These are phyloP conservation scores for Cryptocephalus primarius DNA, from an alignment of 2,888 invertebrate genomes.

Conservation along the genomic window DNA sequence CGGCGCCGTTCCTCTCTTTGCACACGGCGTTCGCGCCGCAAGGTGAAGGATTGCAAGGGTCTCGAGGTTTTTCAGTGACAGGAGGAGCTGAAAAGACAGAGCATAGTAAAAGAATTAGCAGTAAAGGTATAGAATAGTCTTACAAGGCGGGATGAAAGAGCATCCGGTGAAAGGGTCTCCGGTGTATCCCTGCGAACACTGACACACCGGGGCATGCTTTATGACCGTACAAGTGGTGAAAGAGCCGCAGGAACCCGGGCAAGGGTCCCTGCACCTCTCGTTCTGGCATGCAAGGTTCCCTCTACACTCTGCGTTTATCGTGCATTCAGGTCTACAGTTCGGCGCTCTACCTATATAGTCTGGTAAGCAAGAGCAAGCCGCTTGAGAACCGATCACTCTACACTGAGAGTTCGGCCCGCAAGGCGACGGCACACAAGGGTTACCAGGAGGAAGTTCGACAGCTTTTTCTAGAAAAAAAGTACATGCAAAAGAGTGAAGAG, in stretches of 20 bases:
- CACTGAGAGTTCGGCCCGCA: constrained; percentile 55
- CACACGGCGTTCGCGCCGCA: constrained; percentile 59
- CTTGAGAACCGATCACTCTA: constrained; percentile 43
- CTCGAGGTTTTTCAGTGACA: constrained; percentile 36
- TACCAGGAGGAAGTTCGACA: constrained; percentile 28
- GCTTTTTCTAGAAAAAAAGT: constrained; percentile 33
- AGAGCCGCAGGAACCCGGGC: constrained; percentile 64
- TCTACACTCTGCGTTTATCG: constrained; percentile 62
- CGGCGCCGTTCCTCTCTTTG: constrained; percentile 50
- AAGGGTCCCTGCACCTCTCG: constrained; percentile 69
- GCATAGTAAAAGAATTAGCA: constrained; percentile 5
- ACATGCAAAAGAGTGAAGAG: constrained; percentile 11
- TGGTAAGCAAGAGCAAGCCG: constrained; percentile 48
- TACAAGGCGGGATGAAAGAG: constrained; percentile 45
- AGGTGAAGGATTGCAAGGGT: constrained; percentile 53
- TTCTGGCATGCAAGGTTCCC: constrained; percentile 67
- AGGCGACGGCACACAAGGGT: constrained; percentile 54
- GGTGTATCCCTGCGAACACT: constrained; percentile 58
- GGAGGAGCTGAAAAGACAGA: constrained; percentile 35
- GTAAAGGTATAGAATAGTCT: constrained; percentile 26
- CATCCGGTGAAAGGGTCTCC: constrained; percentile 56
- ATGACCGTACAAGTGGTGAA: constrained; percentile 64
- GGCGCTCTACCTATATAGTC: constrained; percentile 52
- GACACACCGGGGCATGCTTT: constrained; percentile 69
- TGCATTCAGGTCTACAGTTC: constrained; percentile 56